Base-by-base conservation (phyloP, 53 echinoderm and acorn worm species). In the Mesocentrotus franciscanus region DNA sequence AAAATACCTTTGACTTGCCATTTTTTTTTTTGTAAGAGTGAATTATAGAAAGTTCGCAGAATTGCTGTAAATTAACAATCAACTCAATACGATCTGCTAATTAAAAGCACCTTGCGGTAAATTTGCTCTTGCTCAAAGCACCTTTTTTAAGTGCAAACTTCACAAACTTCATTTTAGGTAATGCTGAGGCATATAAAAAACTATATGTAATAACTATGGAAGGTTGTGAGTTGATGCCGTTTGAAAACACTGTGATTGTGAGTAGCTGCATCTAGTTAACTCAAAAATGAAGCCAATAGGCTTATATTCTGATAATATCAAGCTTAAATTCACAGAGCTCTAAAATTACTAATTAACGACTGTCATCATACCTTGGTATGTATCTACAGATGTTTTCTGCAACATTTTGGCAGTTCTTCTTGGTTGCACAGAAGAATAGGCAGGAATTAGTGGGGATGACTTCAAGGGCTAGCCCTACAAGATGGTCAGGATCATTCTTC, bases 321-420 rank as follows among this genome's bases (percentile, higher is more conserved):
- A 68, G 68, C 68, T 68, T 7, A 68, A 68, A 74, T 10, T 74
- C 32, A 74, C 32, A 29, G 10, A 74, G 1, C 20, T n/a, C 20
- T 71, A 11, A 71, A 71, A 71, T 71, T 4, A 22, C 18, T 1
- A 62, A 62, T 16, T 62, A 62, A 62, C 0, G 18, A 18, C 26
- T 4, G 22, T 4, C 22, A 20, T 66, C 96, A 72, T 93, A 98
- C 98, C 96, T 96, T 90, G 98, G 97, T 94, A 97, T 96, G 74
- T 97, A 96, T 74, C 97, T 97, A 95, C 98, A 98, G 93, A 98
- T 96, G 78, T 96, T 96, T 60, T 97, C 97, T 14, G 97, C 98
- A 55, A 98, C 98, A 97, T 97, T 97, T 95, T 98, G 98, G 90
- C 98, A 98, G 95, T 96, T 97, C 89, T 97, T 98, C 95, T 98